These are phyloP conservation scores for Enteromius anoplus DNA, from an alignment of 2,797 vertebrate species.

Conservation along the genomic window DNA sequence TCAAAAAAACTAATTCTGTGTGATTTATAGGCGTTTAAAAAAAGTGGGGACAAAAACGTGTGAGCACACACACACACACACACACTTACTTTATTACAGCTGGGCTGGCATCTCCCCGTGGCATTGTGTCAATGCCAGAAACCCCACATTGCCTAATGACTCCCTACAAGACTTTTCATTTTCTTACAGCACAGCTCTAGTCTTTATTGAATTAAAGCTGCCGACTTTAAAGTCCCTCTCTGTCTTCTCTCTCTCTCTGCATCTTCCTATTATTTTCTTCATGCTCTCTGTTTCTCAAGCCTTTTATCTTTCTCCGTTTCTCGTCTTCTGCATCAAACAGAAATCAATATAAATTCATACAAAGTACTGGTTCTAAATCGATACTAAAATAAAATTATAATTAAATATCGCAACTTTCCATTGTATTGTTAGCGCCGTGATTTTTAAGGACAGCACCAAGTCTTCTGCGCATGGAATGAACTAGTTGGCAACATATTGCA, in stretches of 20 bases:
- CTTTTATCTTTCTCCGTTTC: neutral
- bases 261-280: neutral
- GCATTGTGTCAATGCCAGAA: conserved; percentile 26
- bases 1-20: no score
- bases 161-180: conserved; percentile 58
- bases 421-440: no score
- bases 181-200: conserved; percentile 45
- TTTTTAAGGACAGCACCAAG: no score
- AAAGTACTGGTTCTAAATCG: neutral
- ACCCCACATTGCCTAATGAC: conserved; percentile 53
- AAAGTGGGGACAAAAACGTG: neutral
- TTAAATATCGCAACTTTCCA: neutral
- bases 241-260: conserved; percentile 7
- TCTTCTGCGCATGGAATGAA: no score
- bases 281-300: conserved; percentile 16
- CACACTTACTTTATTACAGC: conserved; percentile 42
- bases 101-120: conserved; percentile 47
- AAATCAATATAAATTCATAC: neutral
- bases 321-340: neutral
- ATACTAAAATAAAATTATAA: neutral
- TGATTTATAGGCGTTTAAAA: no score
- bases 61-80: conserved; percentile 7
- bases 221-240: conserved; percentile 27
- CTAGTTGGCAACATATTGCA: no score
- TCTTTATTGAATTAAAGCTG: conserved; percentile 58